Evolutionary conservation across 64 coral and sea anemone genomes (phyloP).

Genomic region (Cladopsammia gracilis): DNA sequence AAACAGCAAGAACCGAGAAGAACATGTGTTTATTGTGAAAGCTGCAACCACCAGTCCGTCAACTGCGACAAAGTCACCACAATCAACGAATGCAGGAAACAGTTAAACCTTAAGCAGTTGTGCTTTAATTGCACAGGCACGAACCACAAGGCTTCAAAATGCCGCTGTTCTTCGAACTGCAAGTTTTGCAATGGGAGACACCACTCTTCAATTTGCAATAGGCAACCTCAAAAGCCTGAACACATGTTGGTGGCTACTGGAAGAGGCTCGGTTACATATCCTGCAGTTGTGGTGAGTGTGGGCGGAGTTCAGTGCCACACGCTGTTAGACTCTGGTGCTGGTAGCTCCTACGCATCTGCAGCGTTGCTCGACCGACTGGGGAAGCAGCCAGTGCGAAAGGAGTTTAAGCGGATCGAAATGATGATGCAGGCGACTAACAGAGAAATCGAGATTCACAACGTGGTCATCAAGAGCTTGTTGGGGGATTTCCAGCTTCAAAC

Average conservation of each 20-base stretch:
- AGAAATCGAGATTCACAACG: constrained; percentile 2
- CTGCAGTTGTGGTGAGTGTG: constrained; percentile 39
- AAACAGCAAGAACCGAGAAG: constrained; percentile 21
- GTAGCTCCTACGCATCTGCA: constrained; percentile 35
- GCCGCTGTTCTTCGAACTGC: constrained; percentile 21
- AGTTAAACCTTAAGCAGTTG: constrained; percentile 5
- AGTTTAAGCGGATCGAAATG: constrained; percentile 18
- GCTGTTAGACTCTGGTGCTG: constrained; percentile 55
- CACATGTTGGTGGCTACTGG: constrained; percentile 30
- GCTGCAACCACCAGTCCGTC: constrained; percentile 34
- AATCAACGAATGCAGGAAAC: constrained; percentile 3
- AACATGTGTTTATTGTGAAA: constrained; percentile 57
- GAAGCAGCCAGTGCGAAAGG: constrained; percentile 11
- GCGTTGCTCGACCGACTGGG: constrained; percentile 3
- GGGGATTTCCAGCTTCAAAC: constrained; percentile 3
- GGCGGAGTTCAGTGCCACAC: constrained; percentile 35
- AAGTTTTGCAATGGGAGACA: constrained; percentile 29
- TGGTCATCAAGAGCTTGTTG: not conserved
- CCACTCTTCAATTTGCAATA: constrained; percentile 49
- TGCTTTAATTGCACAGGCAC: constrained; percentile 61
- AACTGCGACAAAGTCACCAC: constrained; percentile 36
- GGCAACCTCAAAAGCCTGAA: constrained; percentile 10
- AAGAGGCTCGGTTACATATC: constrained; percentile 17
- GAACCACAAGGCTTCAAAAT: constrained; percentile 23
- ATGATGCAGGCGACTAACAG: constrained; percentile 18